phyloP scores from a whole-genome alignment of 1,140 invertebrate species.

The Coptotermes formosanus region DNA sequence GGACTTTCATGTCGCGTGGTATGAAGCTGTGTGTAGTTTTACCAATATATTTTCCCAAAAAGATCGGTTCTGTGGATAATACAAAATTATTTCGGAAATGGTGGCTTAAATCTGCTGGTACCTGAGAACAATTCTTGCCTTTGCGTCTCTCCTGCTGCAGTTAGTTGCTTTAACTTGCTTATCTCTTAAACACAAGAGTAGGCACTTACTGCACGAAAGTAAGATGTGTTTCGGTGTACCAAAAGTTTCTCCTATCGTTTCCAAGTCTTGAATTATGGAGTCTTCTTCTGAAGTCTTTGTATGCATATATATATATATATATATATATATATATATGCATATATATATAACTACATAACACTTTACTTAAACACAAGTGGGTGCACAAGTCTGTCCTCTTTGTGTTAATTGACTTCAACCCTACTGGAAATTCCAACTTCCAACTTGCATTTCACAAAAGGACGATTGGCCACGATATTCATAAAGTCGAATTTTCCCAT shows the following conservation, averaged over 20 bases:
- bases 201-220: not conserved
- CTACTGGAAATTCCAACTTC: not conserved
- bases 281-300: not conserved
- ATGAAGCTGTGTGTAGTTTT: not conserved
- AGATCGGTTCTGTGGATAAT: not conserved
- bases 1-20: no score
- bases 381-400: not conserved
- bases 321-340: no score
- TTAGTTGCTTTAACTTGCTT: not conserved
- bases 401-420: not conserved
- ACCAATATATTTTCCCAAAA: not conserved
- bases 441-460: not conserved
- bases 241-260: not conserved
- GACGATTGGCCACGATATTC: not conserved
- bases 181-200: conserved; percentile 11
- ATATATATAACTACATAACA: not conserved
- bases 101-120: not conserved
- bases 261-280: not conserved
- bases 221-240: not conserved
- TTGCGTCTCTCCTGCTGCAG: not conserved
- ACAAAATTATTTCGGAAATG: not conserved
- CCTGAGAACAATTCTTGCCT: not conserved
- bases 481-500: no score
- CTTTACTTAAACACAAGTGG: not conserved
- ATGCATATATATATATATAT: no score